These are phyloP conservation scores for Acleris emargana DNA, from an alignment of 2,888 invertebrate genomes.

Conservation along the genomic window DNA sequence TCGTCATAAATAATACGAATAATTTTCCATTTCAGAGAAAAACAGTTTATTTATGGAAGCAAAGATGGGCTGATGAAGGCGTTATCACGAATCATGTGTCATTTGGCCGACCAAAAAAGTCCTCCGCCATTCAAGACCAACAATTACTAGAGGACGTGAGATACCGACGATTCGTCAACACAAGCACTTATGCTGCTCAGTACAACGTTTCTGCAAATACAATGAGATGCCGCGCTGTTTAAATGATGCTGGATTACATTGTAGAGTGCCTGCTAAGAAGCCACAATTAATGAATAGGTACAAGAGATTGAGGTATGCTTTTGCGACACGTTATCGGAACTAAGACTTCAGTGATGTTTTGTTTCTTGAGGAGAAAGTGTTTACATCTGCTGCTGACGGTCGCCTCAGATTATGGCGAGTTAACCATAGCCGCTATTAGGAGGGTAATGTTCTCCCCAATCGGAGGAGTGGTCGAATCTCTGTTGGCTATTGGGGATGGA, in stretches of 20 bases:
- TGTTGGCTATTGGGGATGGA: conserved; percentile 30
- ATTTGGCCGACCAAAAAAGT: conserved; percentile 3
- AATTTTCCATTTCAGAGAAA: conserved; percentile 6
- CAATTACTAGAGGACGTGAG: conserved; percentile 11
- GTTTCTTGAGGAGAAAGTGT: conserved; percentile 8
- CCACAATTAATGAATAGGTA: conserved; percentile 9
- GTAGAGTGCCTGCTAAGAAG: conserved; percentile 6
- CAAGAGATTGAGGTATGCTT: neutral
- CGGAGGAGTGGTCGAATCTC: conserved; percentile 25
- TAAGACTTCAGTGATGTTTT: conserved; percentile 14
- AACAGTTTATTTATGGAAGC: conserved; percentile 4
- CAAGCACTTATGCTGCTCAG: neutral
- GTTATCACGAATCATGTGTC: neutral
- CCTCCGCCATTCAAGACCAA: conserved; percentile 14
- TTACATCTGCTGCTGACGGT: conserved; percentile 7
- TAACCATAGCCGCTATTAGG: conserved; percentile 6
- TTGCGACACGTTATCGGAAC: conserved; percentile 2
- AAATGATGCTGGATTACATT: conserved; percentile 7
- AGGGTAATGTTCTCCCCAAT: conserved; percentile 7
- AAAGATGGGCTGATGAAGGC: conserved; percentile 3
- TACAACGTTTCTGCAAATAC: conserved; percentile 6
- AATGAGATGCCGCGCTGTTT: conserved; percentile 11
- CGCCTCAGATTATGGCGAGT: too few species aligned
- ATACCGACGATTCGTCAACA: conserved; percentile 1
- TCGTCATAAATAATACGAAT: neutral